Evolutionary conservation across 1,140 invertebrate genomes (phyloP).

Genomic region (Pseudoatta argentina): DNA sequence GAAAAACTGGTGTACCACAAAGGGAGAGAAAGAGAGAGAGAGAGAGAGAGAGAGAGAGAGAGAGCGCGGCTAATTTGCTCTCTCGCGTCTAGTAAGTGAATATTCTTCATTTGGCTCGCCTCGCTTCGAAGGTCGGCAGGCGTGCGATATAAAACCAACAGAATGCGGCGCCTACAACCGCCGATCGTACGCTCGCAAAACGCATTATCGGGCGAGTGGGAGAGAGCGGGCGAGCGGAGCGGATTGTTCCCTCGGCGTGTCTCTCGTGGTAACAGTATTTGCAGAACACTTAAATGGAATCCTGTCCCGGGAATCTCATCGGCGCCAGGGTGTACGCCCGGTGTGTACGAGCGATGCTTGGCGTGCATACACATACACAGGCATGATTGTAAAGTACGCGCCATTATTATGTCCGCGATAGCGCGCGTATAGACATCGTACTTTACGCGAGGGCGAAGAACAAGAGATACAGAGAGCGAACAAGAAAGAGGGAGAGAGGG

Average conservation of each 20-base stretch:
- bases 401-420: slow-evolving; percentile 70
- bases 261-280: slow-evolving; percentile 76
- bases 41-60: background rate
- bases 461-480: slow-evolving; percentile 20
- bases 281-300: slow-evolving; percentile 77
- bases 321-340: slow-evolving; percentile 20
- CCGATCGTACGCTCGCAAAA: slow-evolving; percentile 55
- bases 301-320: slow-evolving; percentile 54
- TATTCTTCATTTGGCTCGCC: slow-evolving; percentile 41
- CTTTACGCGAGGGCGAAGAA: slow-evolving; percentile 55
- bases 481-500: background rate
- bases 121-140: slow-evolving; percentile 46
- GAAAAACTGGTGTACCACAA: background rate
- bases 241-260: slow-evolving; percentile 71
- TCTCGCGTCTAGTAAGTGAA: slow-evolving; percentile 35
- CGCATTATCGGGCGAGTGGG: slow-evolving; percentile 69
- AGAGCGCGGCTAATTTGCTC: slow-evolving; percentile 22
- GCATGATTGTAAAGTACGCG: slow-evolving; percentile 66
- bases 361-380: background rate
- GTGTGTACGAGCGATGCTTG: slow-evolving; percentile 63
- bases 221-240: slow-evolving; percentile 38
- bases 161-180: slow-evolving; percentile 52
- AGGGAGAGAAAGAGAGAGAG: too few relatives aligned
- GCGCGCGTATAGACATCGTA: slow-evolving; percentile 52
- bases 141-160: slow-evolving; percentile 71